A percentile compares a stretch with the other conserved stretches of the same genome.
These are phyloP conservation scores for Physocephala rufipes DNA, from an alignment of 2,888 invertebrate genomes.

Conservation along the genomic window DNA sequence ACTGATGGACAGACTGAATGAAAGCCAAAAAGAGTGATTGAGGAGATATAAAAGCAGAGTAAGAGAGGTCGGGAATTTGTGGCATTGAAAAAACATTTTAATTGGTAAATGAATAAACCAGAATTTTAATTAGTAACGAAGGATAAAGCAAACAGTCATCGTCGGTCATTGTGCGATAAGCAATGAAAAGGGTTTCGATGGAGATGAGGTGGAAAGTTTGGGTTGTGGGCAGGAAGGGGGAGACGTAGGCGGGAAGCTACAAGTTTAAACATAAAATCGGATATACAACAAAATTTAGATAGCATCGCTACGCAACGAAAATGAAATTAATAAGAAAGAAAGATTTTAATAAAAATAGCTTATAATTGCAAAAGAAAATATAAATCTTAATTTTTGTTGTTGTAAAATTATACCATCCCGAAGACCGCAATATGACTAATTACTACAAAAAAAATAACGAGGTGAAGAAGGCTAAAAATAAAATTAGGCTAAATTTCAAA, in stretches of 20 bases:
- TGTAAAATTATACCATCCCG: too few species aligned
- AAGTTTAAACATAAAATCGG: background rate
- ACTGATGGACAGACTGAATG: background rate
- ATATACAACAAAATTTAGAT: too few species aligned
- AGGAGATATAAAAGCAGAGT: background rate
- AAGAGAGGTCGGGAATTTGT: background rate
- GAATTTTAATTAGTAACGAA: conserved; percentile 15
- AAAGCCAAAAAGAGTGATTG: background rate
- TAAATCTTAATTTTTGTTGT: too few species aligned
- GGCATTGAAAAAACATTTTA: background rate
- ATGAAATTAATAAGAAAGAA: background rate
- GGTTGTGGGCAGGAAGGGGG: background rate
- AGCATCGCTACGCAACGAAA: too few species aligned
- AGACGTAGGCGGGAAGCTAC: background rate
- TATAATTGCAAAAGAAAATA: background rate
- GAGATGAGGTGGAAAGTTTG: background rate
- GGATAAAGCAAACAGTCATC: background rate
- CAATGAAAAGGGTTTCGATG: background rate
- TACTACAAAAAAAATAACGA: too few species aligned
- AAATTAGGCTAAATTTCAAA: too few species aligned
- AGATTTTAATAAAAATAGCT: background rate
- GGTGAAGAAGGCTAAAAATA: too few species aligned
- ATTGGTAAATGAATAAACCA: conserved; percentile 7
- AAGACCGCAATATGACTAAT: too few species aligned
- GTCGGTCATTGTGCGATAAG: too few species aligned